phyloP scores from a whole-genome alignment of 2,888 invertebrate species.

The Cerceris rybyensis region DNA sequence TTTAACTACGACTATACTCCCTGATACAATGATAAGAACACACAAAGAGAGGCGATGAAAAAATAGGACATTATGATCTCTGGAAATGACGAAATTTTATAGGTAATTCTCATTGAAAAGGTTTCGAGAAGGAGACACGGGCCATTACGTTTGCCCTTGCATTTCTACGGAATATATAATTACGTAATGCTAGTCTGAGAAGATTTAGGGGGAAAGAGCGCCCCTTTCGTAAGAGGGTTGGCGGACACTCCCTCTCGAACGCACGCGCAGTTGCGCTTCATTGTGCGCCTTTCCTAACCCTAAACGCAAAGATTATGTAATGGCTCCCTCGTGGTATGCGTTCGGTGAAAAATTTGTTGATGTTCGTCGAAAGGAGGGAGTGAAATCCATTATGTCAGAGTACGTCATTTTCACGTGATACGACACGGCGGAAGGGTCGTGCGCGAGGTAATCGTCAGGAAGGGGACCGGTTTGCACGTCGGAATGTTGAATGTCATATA shows the following conservation, averaged over 20 bases:
- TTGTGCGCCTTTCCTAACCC: constrained; percentile 45
- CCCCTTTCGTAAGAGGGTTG: constrained; percentile 49
- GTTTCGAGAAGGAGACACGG: constrained; percentile 28
- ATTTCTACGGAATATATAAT: constrained; percentile 75
- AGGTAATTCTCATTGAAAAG: constrained; percentile 16
- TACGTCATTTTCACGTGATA: no score
- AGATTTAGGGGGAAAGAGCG: constrained; percentile 60
- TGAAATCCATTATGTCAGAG: no score
- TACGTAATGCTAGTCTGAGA: constrained; percentile 72
- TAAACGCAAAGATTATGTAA: constrained; percentile 53
- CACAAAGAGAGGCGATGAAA: constrained; percentile 4
- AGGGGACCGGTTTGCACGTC: no score
- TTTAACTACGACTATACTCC: background rate
- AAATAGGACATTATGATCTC: constrained; percentile 49
- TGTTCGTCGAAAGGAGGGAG: background rate
- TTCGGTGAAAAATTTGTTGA: background rate
- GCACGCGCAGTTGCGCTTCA: constrained; percentile 45
- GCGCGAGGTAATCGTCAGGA: no score
- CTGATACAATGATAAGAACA: background rate
- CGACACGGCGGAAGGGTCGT: no score
- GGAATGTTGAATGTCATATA: no score
- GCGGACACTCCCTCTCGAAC: constrained; percentile 56
- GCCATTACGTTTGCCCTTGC: constrained; percentile 69
- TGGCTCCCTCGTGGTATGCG: constrained; percentile 9
- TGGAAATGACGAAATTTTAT: constrained; percentile 23